Conservation (phyloP, 2,797 vertebrate genomes). For the Hyperoplus immaculatus region DNA sequence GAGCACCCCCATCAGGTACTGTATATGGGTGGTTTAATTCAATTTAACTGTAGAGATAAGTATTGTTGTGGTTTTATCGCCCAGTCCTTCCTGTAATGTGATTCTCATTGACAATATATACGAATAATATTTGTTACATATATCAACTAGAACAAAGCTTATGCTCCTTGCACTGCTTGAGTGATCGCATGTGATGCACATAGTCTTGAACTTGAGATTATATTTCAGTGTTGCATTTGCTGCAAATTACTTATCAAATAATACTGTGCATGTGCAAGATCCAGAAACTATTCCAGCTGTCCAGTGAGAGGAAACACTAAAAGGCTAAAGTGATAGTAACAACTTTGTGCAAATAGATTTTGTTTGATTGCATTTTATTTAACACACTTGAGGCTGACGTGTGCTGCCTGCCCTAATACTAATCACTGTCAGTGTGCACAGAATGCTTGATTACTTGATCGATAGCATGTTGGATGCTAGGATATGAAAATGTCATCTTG, state of each 20-base stretch:
- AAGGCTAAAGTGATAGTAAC: background rate
- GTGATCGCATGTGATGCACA: background rate
- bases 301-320: background rate
- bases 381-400: slow-evolving; percentile 1
- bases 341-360: background rate
- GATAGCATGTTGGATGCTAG: background rate
- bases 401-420: background rate
- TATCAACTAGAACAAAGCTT: background rate
- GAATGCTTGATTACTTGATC: background rate
- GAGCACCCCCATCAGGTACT: too few species aligned
- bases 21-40: too few species aligned
- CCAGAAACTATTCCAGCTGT: background rate
- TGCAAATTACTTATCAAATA: background rate
- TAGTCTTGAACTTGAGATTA: background rate
- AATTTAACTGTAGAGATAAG: too few species aligned
- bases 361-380: background rate
- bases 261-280: background rate
- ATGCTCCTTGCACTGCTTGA: slow-evolving; percentile 7
- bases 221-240: background rate
- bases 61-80: too few species aligned
- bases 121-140: background rate
- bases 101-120: background rate
- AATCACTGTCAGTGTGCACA: slow-evolving; percentile 1
- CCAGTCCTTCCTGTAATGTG: slow-evolving; percentile 6
- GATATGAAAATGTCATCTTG: too few species aligned